phyloP scores from a whole-genome alignment of 1,140 invertebrate species.

The Lepidurus arcticus region DNA sequence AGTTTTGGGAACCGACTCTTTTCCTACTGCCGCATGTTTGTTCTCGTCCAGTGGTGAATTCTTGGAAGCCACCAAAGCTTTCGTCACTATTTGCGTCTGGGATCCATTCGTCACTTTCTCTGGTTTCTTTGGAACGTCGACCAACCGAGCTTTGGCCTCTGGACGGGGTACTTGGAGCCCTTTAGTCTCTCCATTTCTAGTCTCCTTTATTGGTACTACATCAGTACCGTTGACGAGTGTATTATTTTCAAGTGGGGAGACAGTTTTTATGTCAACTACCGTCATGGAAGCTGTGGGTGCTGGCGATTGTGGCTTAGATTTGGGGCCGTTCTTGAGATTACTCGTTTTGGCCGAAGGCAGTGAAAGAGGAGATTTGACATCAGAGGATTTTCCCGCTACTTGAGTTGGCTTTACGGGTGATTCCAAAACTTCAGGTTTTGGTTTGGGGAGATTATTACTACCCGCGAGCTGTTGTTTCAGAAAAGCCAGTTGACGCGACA shows the following conservation, averaged over 20 bases:
- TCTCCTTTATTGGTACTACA: neutral
- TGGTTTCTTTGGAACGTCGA: neutral
- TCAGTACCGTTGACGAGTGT: too few relatives aligned
- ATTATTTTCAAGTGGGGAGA: too few relatives aligned
- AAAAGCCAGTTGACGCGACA: conserved; percentile 63
- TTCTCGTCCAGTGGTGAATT: neutral
- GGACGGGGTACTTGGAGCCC: neutral
- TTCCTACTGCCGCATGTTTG: neutral
- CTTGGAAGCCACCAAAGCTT: neutral
- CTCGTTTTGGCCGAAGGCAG: too few relatives aligned
- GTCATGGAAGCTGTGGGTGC: too few relatives aligned
- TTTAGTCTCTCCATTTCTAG: neutral
- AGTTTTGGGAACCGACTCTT: neutral
- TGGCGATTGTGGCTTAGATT: too few relatives aligned
- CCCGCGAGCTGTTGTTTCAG: conserved; percentile 46
- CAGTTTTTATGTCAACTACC: too few relatives aligned
- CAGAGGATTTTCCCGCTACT: neutral
- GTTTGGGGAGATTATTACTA: neutral
- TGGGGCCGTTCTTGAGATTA: too few relatives aligned
- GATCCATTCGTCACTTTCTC: neutral
- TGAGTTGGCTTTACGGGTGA: neutral
- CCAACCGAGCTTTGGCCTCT: neutral
- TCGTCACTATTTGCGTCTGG: conserved; percentile 28
- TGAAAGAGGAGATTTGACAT: neutral
- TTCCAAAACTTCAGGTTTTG: neutral